phyloP scores from a whole-genome alignment of 2,113 vertebrate genomes.

The Piliocolobus tephrosceles region DNA sequence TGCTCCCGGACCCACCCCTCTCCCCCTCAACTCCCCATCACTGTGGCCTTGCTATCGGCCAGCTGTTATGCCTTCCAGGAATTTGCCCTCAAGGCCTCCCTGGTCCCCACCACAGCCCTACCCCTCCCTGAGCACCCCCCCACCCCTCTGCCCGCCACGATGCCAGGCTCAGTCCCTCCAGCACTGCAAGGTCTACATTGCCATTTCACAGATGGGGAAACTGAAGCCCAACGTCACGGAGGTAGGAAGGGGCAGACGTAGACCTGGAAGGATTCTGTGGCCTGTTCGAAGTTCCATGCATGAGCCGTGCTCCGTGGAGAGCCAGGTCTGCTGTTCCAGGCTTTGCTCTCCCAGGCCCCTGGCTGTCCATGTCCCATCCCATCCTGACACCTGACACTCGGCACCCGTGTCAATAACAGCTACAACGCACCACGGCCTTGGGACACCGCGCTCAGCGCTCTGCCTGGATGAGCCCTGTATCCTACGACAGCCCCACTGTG shows the following conservation, averaged over 20 bases:
- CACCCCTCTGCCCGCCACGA: fast-evolving
- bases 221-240: not conserved
- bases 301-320: fast-evolving
- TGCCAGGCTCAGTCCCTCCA: no score
- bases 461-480: fast-evolving
- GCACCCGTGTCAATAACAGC: not conserved
- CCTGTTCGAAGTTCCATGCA: fast-evolving
- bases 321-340: not conserved
- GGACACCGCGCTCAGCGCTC: fast-evolving
- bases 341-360: not conserved
- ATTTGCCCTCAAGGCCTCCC: not conserved
- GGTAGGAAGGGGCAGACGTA: not conserved
- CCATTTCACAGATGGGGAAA: not conserved
- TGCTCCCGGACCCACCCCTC: not conserved
- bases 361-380: not conserved
- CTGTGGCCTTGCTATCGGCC: not conserved
- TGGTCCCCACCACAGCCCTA: not conserved
- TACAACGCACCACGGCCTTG: fast-evolving
- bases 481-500: fast-evolving
- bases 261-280: not conserved
- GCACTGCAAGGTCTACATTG: fast-evolving
- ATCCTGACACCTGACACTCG: not conserved
- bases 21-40: fast-evolving
- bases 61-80: no score
- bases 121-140: not conserved